These are phyloP conservation scores for Neodiprion virginianus DNA, from an alignment of 1,140 invertebrate species.

Conservation along the genomic window DNA sequence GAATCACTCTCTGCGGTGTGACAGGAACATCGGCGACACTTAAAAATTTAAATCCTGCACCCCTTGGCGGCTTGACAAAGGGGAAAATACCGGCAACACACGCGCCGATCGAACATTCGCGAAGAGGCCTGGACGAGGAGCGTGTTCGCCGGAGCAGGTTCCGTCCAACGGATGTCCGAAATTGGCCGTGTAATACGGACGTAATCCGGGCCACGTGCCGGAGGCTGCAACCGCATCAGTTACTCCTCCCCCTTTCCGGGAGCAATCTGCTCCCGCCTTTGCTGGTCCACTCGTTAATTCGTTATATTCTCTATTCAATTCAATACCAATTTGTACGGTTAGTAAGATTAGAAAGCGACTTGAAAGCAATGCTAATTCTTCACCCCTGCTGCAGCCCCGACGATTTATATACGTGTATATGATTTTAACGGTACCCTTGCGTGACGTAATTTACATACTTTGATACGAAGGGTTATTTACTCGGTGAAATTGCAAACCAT, in stretches of 20 bases:
- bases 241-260: conserved; percentile 26
- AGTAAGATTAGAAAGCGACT: conserved; percentile 52
- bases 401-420: not conserved
- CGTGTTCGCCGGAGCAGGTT: conserved; percentile 18
- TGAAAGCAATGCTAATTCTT: conserved; percentile 53
- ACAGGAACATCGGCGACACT: not conserved
- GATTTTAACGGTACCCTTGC: no score
- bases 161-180: conserved; percentile 46
- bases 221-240: conserved; percentile 26
- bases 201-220: conserved; percentile 58
- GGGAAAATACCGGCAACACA: not conserved
- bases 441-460: no score
- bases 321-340: conserved; percentile 46
- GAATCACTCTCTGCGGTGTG: not conserved
- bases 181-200: conserved; percentile 52
- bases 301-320: conserved; percentile 33
- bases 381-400: not conserved
- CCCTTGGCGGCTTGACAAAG: not conserved
- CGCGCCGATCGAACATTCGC: not conserved
- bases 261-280: conserved; percentile 34
- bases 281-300: conserved; percentile 20
- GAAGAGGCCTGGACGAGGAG: conserved; percentile 28
- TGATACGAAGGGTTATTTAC: no score
- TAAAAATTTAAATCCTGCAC: not conserved
- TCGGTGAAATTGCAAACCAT: no score